Conservation (phyloP, 2,113 vertebrate species). For the Sinocyclocheilus anophthalmus region DNA sequence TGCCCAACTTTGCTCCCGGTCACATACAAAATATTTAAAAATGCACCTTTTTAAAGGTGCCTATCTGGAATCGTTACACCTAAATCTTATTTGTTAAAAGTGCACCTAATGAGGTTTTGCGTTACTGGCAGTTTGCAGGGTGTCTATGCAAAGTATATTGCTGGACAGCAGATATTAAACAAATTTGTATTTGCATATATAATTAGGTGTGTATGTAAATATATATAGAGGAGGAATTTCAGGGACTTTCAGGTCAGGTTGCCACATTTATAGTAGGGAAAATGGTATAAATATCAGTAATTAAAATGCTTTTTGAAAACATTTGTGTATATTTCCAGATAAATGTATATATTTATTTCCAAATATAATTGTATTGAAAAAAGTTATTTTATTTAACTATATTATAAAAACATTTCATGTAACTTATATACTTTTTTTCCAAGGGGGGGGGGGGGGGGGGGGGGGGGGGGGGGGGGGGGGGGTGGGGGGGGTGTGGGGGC, state of each 20-base stretch:
- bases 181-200: slow-evolving; percentile 9
- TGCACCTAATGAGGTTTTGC: not conserved
- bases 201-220: not conserved
- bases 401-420: no score
- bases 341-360: not conserved
- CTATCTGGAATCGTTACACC: not conserved
- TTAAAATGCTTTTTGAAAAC: not conserved
- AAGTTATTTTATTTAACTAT: no score
- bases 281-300: not conserved
- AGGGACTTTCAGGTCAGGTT: not conserved
- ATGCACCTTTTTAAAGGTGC: not conserved
- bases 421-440: no score
- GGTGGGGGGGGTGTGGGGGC: no score
- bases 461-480: no score
- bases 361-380: not conserved
- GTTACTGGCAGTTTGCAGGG: not conserved
- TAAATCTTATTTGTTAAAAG: not conserved
- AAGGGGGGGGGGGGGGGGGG: no score
- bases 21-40: not conserved
- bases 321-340: not conserved
- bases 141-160: not conserved
- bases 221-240: not conserved
- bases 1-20: not conserved
- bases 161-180: not conserved
- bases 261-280: not conserved